A percentile compares a stretch with the other conserved stretches of the same genome.
Evolutionary conservation across 23 tunicate species (phyloP).

Genomic region (Phallusia fumigata): DNA sequence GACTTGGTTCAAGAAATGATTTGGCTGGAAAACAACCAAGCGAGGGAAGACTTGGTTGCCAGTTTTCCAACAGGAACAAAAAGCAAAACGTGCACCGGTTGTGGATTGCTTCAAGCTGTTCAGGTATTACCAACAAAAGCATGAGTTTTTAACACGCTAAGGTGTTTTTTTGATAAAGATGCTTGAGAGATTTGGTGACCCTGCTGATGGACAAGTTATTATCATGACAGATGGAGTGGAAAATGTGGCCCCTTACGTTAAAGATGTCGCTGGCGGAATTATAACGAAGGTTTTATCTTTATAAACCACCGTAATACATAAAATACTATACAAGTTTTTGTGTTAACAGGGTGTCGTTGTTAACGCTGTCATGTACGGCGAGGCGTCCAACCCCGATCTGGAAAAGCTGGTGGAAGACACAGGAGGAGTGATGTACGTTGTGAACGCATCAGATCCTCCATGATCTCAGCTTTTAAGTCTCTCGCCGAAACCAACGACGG

Average conservation of each 20-base stretch:
- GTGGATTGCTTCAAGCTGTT: slow-evolving; percentile 24
- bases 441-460: neutral
- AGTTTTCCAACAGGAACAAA: slow-evolving; percentile 4
- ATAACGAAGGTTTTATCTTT: neutral
- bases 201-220: slow-evolving; percentile 6
- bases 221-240: slow-evolving; percentile 37
- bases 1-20: neutral
- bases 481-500: slow-evolving; percentile 23
- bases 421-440: slow-evolving; percentile 28
- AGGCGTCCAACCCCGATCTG: slow-evolving; percentile 13
- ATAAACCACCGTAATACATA: too few relatives aligned
- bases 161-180: too few relatives aligned
- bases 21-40: slow-evolving; percentile 5
- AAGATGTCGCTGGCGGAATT: neutral
- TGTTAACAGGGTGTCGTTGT: neutral
- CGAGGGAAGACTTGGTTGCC: slow-evolving; percentile 16
- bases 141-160: too few relatives aligned
- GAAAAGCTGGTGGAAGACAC: neutral
- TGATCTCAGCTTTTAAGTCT: slow-evolving; percentile 22
- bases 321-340: too few relatives aligned
- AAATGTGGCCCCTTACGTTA: slow-evolving; percentile 1
- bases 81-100: slow-evolving; percentile 25
- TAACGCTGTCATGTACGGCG: slow-evolving; percentile 15
- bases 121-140: neutral
- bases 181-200: too few relatives aligned